These are phyloP conservation scores for Pardosa pseudoannulata DNA, from an alignment of 2,888 invertebrate genomes.

Conservation along the genomic window DNA sequence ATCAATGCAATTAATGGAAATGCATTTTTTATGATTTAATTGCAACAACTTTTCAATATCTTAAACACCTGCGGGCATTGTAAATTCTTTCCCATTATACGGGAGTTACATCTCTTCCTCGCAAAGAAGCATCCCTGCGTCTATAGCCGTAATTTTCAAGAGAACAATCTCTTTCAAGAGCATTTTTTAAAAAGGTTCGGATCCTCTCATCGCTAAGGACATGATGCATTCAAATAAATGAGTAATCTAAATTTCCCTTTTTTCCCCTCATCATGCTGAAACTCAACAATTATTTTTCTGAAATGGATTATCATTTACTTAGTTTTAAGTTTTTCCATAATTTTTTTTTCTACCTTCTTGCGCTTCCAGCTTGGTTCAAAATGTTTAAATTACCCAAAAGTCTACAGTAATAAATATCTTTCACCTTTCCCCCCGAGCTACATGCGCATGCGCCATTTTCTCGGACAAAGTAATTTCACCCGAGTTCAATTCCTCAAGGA, in stretches of 20 bases:
- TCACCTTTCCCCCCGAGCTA: background rate
- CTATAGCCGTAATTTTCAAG: no score
- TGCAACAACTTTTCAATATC: no score
- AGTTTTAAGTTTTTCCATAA: no score
- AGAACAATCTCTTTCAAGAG: no score
- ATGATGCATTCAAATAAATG: background rate
- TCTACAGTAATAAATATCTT: constrained; percentile 28
- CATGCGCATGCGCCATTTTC: constrained; percentile 35
- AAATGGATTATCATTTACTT: background rate
- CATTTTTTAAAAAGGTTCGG: no score
- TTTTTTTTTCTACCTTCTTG: no score
- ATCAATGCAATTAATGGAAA: no score
- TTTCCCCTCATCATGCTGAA: background rate
- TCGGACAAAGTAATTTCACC: constrained; percentile 48
- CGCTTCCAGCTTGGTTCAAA: background rate
- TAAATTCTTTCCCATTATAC: no score
- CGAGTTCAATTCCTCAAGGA: constrained; percentile 4
- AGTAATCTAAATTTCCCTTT: background rate
- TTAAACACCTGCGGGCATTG: no score
- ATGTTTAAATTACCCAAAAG: constrained; percentile 1
- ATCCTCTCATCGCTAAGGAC: background rate
- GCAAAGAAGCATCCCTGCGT: no score
- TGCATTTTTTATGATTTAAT: no score
- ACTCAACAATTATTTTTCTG: background rate
- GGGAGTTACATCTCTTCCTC: no score